Evolutionary conservation across 1,140 invertebrate genomes (phyloP), one percentile per base, ranked within the genome.

Genomic region (Hormaphis cornu): DNA sequence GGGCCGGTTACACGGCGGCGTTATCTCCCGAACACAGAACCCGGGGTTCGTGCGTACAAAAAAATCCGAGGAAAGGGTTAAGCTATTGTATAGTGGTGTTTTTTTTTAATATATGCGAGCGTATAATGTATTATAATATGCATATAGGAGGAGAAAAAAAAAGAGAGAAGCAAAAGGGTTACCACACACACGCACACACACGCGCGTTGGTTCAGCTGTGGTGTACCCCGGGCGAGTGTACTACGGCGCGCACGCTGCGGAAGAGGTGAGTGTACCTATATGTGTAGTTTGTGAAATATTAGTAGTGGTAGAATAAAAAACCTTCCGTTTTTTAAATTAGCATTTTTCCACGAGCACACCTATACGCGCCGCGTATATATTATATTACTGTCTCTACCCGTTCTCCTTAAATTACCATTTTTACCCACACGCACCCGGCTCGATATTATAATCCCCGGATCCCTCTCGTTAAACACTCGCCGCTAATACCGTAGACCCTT

Each of bases 391-490:
- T 63, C 42, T 63, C 59, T 48, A 63, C 59, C 42, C 59, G 42
- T 30, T 14, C 42, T 63, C 48, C 59, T 63, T 63, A 63, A 63
- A 63, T 63, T 63, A 63, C 59, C 59, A 63, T 63, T 63, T 63
- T 63, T 24, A 56, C 53, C 53, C 42, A 18, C 28, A 63, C 42
- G n/a, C 59, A 63, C 59, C 59, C 59, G 59, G 59, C 59, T 63
- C 59, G 48, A 46, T 63, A 63, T 16, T 28, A 53, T 63, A 63
- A 63, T 63, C 59, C 59, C 42, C 12, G n/a, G 59, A 63, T 63
- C 59, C 42, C 59, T 63, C 48, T 63, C 59, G 48, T 63, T 63
- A 63, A 30, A 48, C 59, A 48, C 59, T 46, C 26, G n/a, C 18
- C 10, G 12, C 9, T 10, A 6, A 14, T 16, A n/a, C 10, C 16